Conservation (phyloP, 2,113 vertebrate species). For the Hippocampus barbouri region DNA sequence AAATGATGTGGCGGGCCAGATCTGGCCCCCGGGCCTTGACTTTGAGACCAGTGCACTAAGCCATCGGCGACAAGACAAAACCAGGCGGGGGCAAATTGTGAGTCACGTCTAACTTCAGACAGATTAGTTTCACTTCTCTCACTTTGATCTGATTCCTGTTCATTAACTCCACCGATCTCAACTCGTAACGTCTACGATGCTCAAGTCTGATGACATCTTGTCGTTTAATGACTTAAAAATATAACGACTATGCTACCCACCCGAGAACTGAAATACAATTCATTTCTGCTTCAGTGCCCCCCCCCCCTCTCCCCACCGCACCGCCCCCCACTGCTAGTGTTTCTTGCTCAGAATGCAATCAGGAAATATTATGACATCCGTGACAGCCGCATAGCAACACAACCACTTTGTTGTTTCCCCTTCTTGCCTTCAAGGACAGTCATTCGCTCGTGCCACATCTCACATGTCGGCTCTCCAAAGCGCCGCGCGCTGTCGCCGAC, state of each 20-base stretch:
- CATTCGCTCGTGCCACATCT: constrained; percentile 34
- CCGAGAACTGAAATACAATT: constrained; percentile 41
- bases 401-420: constrained; percentile 52
- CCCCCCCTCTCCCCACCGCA: too few species aligned
- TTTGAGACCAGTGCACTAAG: too few species aligned
- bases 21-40: too few species aligned
- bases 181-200: neutral
- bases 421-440: constrained; percentile 38
- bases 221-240: neutral
- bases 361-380: constrained; percentile 48
- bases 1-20: too few species aligned
- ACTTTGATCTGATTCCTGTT: too few species aligned
- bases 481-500: neutral
- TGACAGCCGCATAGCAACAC: constrained; percentile 52
- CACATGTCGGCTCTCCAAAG: constrained; percentile 29
- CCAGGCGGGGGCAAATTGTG: neutral
- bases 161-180: too few species aligned
- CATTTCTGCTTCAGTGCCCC: constrained; percentile 29
- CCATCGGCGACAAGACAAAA: neutral
- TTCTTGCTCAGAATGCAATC: constrained; percentile 21
- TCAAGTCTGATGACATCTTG: neutral
- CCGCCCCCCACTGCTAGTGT: neutral
- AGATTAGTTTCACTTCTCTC: too few species aligned
- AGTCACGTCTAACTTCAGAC: too few species aligned
- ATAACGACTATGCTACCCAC: neutral